Evolutionary conservation across 2,888 invertebrate genomes (phyloP).

Genomic region (Pristionchus exspectatus): DNA sequence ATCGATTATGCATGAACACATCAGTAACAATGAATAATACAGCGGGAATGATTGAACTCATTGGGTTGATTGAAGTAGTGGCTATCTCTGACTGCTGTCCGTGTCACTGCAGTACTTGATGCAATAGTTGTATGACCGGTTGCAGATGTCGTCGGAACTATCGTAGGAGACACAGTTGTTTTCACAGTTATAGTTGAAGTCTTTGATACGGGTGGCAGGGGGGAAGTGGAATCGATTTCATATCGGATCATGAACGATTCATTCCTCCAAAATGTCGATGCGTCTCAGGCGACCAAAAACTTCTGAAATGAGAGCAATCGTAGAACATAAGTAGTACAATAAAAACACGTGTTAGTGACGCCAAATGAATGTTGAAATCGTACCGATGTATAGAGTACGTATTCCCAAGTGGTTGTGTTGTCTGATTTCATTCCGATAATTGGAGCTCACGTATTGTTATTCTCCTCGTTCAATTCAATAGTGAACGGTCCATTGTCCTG

Average conservation of each 20-base stretch:
- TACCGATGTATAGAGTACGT: neutral
- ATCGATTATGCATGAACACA: too few relatives aligned
- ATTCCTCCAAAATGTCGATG: neutral
- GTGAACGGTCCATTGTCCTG: slow-evolving; percentile 8
- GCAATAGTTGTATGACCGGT: neutral
- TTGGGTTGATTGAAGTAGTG: neutral
- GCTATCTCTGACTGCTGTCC: neutral
- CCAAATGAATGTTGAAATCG: neutral
- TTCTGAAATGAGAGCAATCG: neutral
- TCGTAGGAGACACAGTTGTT: neutral
- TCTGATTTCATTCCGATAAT: neutral
- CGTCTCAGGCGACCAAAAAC: neutral
- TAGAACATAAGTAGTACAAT: too few relatives aligned
- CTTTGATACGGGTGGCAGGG: neutral
- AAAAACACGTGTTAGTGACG: too few relatives aligned
- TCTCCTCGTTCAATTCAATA: neutral
- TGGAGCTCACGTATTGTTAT: neutral
- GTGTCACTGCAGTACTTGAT: neutral
- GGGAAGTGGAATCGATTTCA: neutral
- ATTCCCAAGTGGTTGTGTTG: neutral
- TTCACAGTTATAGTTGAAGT: neutral
- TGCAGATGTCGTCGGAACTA: neutral
- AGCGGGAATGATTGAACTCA: neutral
- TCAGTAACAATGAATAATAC: neutral
- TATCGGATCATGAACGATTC: neutral